Base-by-base conservation (phyloP, 2,113 vertebrate species). In the Glaucomys volans region DNA sequence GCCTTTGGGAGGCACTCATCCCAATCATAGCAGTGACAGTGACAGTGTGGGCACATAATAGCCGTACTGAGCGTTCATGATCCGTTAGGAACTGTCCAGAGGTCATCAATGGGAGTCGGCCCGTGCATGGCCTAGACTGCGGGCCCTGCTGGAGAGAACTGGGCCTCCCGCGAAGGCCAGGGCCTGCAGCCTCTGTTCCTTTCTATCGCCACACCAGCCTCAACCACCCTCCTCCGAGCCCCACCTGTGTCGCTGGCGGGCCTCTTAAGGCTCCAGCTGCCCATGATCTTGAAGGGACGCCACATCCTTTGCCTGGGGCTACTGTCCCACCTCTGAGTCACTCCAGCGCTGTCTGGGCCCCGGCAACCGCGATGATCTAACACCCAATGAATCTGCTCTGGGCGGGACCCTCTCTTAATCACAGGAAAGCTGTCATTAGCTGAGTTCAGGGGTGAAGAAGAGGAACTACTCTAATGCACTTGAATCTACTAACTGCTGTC, bases 361-460 rank as follows among this genome's bases (percentile, higher is more conserved):
- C 88, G 72, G 42, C 69, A 76, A 81, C 50, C 57, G 59, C 17
- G 37, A 67, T 87, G 37, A 18, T 80, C 66, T 85, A 87, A 83
- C n/a, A 82, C 75, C 71, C 30, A 35, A 7, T 89, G 81, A 62
- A 91, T 91, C 94, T 86, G 30, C 40, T 50, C 28, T 12, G 1
- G 1, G 20, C 67, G 74, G 82, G 91, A 66, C 66, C 62, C 14
- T 75, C 20, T 64, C 59, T 85, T 89, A 67, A 89, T 28, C 47
- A 79, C 94, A 62, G 30, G 52, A 75, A 86, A 62, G 30, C 94
- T 67, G 83, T 74, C 59, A 47, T 72, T 94, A 44, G 92, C 96
- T 74, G 74, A 91, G 74, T 85, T n/a, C 26, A 26, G n/a, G 24
- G 24, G 32, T 44, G 32, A 40, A 28, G 85, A 79, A 52, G 50